A percentile compares a stretch with the other conserved stretches of the same genome.
Conservation (phyloP, 2,797 vertebrate genomes). For the Oreortyx pictus region DNA sequence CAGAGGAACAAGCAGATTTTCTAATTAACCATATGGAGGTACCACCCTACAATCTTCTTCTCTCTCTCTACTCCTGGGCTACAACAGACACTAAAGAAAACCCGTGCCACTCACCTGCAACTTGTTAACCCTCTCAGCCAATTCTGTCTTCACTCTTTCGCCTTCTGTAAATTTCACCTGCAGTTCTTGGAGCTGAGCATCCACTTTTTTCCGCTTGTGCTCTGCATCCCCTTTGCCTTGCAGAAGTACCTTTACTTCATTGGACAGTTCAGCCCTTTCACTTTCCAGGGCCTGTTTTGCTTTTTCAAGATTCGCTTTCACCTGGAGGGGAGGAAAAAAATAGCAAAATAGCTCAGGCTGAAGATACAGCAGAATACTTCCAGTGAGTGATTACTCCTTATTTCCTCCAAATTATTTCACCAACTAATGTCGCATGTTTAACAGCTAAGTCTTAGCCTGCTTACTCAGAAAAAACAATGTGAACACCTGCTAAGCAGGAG, state of each 20-base stretch:
- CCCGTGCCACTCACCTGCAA: conserved; percentile 84
- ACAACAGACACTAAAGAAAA: background rate
- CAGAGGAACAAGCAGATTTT: background rate
- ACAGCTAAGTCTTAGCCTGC: background rate
- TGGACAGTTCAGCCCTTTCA: conserved; percentile 91
- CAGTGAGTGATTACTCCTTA: background rate
- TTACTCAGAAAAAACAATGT: background rate
- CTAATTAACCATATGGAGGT: background rate
- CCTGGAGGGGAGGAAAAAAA: conserved; percentile 73
- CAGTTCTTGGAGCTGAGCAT: conserved; percentile 90
- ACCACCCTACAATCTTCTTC: background rate
- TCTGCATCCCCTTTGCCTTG: conserved; percentile 93
- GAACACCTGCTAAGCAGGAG: background rate
- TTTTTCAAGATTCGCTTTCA: conserved; percentile 95
- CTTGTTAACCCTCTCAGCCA: conserved; percentile 87
- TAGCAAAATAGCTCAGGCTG: background rate
- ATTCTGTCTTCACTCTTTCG: conserved; percentile 86
- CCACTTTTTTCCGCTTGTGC: conserved; percentile 93
- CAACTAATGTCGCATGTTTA: background rate
- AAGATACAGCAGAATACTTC: background rate
- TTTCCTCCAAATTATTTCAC: background rate
- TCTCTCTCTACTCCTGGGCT: background rate
- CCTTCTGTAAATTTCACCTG: conserved; percentile 90
- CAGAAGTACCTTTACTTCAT: conserved; percentile 91
- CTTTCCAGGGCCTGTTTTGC: conserved; percentile 94